These are phyloP conservation scores for Zaprionus tsacasi DNA, from an alignment of 1,140 invertebrate species.

Conservation along the genomic window DNA sequence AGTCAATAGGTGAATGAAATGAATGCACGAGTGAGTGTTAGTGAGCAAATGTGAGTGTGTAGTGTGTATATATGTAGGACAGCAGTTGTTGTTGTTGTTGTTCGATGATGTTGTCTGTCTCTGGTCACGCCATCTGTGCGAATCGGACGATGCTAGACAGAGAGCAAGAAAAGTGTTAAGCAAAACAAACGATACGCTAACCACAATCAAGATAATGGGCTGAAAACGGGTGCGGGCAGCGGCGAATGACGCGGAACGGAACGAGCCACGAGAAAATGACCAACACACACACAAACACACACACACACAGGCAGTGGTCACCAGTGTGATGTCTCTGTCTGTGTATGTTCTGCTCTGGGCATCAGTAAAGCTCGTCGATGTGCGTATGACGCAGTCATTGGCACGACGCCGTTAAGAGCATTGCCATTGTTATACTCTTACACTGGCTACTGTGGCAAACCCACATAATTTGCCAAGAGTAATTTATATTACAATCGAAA, in stretches of 20 bases:
- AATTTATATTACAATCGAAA: too few relatives aligned
- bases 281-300: neutral
- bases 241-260: constrained; percentile 1
- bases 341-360: neutral
- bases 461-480: too few relatives aligned
- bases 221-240: too few relatives aligned
- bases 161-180: constrained; percentile 56
- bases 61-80: neutral
- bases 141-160: constrained; percentile 32
- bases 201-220: neutral
- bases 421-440: neutral
- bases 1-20: neutral
- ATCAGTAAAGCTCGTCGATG: constrained; percentile 19
- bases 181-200: constrained; percentile 61
- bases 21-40: constrained; percentile 5
- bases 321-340: neutral
- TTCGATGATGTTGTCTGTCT: neutral
- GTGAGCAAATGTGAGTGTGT: neutral
- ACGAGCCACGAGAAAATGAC: constrained; percentile 7
- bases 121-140: constrained; percentile 65
- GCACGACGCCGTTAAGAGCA: constrained; percentile 35
- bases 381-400: constrained; percentile 67
- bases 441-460: neutral
- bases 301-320: neutral
- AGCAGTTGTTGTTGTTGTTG: too few relatives aligned